Percentiles rank a stretch among this genome's conserved stretches.
These are phyloP conservation scores for Halcyon leucocephala DNA, from an alignment of 2,797 vertebrate genomes.

Conservation along the genomic window DNA sequence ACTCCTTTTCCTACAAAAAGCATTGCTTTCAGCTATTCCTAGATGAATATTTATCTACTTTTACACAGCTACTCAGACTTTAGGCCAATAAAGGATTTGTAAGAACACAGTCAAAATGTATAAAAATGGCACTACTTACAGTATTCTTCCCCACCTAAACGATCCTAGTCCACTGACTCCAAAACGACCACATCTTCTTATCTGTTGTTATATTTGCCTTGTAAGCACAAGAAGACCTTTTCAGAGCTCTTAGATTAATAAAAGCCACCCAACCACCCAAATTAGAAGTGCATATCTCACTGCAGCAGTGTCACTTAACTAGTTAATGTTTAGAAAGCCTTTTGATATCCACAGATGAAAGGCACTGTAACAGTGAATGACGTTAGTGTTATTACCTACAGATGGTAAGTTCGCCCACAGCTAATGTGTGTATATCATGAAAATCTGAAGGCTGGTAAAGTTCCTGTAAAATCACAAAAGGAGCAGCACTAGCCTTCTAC, in stretches of 20 bases:
- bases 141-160: not conserved
- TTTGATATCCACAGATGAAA: slow-evolving; percentile 44
- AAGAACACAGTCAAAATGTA: not conserved
- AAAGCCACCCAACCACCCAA: not conserved
- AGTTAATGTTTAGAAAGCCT: slow-evolving; percentile 24
- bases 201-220: not conserved
- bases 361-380: not conserved
- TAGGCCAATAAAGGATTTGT: not conserved
- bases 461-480: not conserved
- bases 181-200: not conserved
- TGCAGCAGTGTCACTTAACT: not conserved
- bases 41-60: not conserved
- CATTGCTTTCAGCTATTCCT: not conserved
- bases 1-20: not conserved
- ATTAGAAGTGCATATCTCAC: not conserved
- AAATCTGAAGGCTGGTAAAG: not conserved
- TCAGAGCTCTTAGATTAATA: not conserved
- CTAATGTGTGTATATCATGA: not conserved
- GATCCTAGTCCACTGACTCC: not conserved
- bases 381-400: not conserved
- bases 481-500: not conserved
- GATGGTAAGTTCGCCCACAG: not conserved
- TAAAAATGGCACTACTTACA: not conserved
- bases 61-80: not conserved
- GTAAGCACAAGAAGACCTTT: not conserved